Conservation (phyloP, 2,797 vertebrate species). For the Silurus lanzhouensis region DNA sequence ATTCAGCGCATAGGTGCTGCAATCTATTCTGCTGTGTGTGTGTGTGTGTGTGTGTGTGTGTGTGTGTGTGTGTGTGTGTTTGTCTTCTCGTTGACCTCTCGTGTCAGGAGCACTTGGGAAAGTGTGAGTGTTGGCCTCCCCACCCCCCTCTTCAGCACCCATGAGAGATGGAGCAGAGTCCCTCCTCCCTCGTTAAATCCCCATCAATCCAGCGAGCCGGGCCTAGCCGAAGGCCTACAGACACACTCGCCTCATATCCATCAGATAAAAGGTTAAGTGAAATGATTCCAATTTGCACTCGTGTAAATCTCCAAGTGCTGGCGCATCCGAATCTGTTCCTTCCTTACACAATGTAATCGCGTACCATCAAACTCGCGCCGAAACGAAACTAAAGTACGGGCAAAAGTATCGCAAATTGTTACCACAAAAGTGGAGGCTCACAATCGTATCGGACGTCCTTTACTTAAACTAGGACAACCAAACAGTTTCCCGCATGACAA, state of each 20-base stretch:
- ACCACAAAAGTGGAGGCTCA: too few species aligned
- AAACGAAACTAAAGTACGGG: too few species aligned
- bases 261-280: conserved; percentile 49
- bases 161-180: conserved; percentile 28
- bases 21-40: conserved; percentile 26
- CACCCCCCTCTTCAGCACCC: conserved; percentile 9
- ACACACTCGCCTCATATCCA: conserved; percentile 24
- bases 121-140: conserved; percentile 8
- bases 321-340: too few species aligned
- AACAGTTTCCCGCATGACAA: too few species aligned
- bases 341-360: background rate
- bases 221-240: conserved; percentile 23
- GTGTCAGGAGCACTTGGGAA: conserved; percentile 41
- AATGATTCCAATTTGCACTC: conserved; percentile 36
- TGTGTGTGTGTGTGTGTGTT: background rate
- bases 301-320: background rate
- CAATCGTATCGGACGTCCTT: too few species aligned
- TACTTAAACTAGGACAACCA: too few species aligned
- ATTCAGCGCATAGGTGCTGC: conserved; percentile 22
- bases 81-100: conserved; percentile 41
- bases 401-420: background rate
- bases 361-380: background rate
- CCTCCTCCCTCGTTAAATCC: conserved; percentile 40
- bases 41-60: background rate
- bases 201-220: conserved; percentile 48